A percentile compares a stretch with the other conserved stretches of the same genome.
phyloP scores from a whole-genome alignment of 2,113 vertebrate genomes.

The Brachyistius frenatus region DNA sequence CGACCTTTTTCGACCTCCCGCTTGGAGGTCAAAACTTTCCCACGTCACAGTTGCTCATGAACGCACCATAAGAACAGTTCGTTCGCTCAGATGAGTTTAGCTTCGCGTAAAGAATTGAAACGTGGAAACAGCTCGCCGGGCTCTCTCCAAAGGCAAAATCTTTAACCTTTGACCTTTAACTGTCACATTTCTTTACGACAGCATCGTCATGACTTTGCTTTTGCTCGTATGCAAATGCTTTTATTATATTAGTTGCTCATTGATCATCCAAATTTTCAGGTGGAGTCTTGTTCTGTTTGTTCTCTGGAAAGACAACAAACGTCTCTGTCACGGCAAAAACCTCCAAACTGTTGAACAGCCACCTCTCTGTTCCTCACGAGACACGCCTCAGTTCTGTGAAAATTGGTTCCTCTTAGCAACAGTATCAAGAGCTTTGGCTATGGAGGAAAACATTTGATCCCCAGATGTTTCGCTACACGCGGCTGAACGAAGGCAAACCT shows the following conservation, averaged over 20 bases:
- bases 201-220: too few relatives aligned
- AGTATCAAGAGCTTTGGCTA: conserved; percentile 56
- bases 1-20: too few relatives aligned
- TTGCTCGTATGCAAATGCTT: background rate
- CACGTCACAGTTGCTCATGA: too few relatives aligned
- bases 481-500: conserved; percentile 50
- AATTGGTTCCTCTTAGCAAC: conserved; percentile 46
- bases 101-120: background rate
- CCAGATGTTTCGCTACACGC: conserved; percentile 72
- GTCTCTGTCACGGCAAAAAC: conserved; percentile 31
- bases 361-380: conserved; percentile 32
- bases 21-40: too few relatives aligned
- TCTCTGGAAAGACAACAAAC: conserved; percentile 75
- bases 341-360: conserved; percentile 31
- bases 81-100: background rate
- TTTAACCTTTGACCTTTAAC: too few relatives aligned
- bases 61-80: background rate
- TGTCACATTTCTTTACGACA: too few relatives aligned
- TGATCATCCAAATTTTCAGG: conserved; percentile 10
- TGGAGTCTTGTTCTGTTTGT: conserved; percentile 39
- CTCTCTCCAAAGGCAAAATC: too few relatives aligned
- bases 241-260: background rate
- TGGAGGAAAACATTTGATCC: conserved; percentile 73
- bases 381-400: conserved; percentile 48
- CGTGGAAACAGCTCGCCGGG: background rate